Base-by-base conservation (phyloP, 2,797 vertebrate genomes). In the Pogonophryne albipinna region DNA sequence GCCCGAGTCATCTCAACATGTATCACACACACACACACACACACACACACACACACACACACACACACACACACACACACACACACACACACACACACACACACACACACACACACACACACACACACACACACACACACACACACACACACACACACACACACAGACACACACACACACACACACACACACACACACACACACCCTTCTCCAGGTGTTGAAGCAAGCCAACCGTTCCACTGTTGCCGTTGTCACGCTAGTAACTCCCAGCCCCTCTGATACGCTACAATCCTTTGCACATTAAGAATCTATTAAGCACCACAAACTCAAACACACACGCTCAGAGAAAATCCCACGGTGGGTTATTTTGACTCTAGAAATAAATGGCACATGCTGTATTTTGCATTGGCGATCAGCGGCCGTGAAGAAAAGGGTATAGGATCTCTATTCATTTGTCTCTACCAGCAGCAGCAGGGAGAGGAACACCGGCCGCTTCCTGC, bases 341-440 rank as follows among this genome's bases (percentile, higher is more conserved):
- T 38, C 42, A 47, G 16, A 51, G 45, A 71, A 15, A 79, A 71
- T 61, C 78, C 17, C 88, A 86, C 45, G 1, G 62, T 58, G 63
- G 85, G 17, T 90, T 94, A 92, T 95, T 95, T 91, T 94, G 94
- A 95, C 93, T 89, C 87, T 55, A 44, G 78, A 65, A 92, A 93
- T 90, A 91, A 94, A 95, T 94, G 94, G 91, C 74, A 83, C 79
- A 87, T 85, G 89, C 55, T 87, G 71, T 93, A 88, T 95, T 95
- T 95, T 90, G 90, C 86, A 85, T 91, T 73, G 80, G 75, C 3
- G 79, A 57, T 81, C 91, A 91, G 78, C 77, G 80, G 89, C 92
- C 92, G 81, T 95, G 94, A 94, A 92, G 88, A 78, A 76, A 73
- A 75, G 81, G 86, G 80, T 82, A 71, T 23, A 49, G 90, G 87